Evolutionary conservation across 2,113 vertebrate species (phyloP), one percentile per base, ranked within the genome.

Genomic region (Myrmophylax atrothorax): DNA sequence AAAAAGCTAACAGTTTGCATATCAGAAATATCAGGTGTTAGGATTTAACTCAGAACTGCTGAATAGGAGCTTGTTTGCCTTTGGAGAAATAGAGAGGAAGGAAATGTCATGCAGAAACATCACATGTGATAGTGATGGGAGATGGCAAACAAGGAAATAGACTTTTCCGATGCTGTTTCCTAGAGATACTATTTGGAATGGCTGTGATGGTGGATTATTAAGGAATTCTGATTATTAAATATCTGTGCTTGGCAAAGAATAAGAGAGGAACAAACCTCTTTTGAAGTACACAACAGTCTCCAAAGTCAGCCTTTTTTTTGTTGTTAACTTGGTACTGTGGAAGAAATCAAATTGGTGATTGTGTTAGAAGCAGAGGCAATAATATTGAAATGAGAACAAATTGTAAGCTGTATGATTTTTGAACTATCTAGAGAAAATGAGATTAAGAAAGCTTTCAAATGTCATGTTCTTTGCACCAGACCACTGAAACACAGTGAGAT

Each of bases 151-250:
- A 56, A 76, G 97, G 96, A 98, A 97, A 93, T 73, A 82, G 85
- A 94, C 72, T 35, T 96, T 97, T 97, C 97, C 96, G 6, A 66
- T 89, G 92, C 97, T 98, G 98, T 95, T 98, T 98, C 97, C 96
- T 83, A 96, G 93, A 98, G 98, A 98, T 98, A 98, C 66, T 28
- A 42, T 73, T 76, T 75, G 88, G 86, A 52, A 42, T 84, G 38
- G 58, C 53, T 82, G 60, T 68, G 44, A 53, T 42, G 79, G 64
- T 87, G 88, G 84, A 80, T 87, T 52, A 89, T 47, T 64, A 78
- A 81, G 90, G 59, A 81, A 60, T 90, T 28, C 18, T 93, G 64
- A 63, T 66, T 67, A 69, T 72, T 85, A 93, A 77, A 29, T 42
- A 52, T 75, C 80, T 78, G 63, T 42, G 28, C 47, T 69, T 79